Percentiles rank a stretch among this genome's conserved stretches.
These are phyloP conservation scores for Fukomys damarensis DNA, from an alignment of 2,113 vertebrate species.

Conservation along the genomic window DNA sequence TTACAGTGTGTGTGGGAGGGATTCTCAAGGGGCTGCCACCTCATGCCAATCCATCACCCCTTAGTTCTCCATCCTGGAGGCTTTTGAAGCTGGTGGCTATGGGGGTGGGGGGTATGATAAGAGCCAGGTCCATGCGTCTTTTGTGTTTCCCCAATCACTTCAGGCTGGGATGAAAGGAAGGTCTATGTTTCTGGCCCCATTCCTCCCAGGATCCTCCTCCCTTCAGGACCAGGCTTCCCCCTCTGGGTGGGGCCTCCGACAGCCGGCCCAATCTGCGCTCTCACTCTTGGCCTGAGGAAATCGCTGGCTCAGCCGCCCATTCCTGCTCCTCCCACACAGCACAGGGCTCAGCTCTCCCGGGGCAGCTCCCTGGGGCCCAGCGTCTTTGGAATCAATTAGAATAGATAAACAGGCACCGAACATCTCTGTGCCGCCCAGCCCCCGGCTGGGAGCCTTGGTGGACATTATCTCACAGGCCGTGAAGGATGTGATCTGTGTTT, in stretches of 20 bases:
- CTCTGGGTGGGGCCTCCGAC: background rate
- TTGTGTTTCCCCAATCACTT: background rate
- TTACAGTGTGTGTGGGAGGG: constrained; percentile 78
- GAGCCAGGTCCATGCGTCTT: background rate
- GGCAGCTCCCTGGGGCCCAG: background rate
- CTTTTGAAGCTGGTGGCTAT: background rate
- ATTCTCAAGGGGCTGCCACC: constrained; percentile 63
- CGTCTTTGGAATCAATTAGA: constrained; percentile 32
- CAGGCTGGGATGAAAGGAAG: constrained; percentile 27
- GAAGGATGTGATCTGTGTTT: background rate
- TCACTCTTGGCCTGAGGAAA: constrained; percentile 14
- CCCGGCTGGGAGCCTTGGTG: background rate
- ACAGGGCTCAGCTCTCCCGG: background rate
- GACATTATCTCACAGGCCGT: background rate
- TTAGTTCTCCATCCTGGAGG: background rate
- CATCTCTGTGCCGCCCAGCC: background rate
- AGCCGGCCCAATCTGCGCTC: background rate
- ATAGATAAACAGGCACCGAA: background rate
- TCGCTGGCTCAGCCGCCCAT: background rate
- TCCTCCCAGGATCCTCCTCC: background rate
- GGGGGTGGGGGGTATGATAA: background rate
- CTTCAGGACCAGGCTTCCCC: background rate
- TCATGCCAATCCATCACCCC: constrained; percentile 75
- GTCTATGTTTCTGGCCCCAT: background rate
- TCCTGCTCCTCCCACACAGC: background rate